Base-by-base conservation (phyloP, 2,113 vertebrate genomes). In the Indicator indicator region DNA sequence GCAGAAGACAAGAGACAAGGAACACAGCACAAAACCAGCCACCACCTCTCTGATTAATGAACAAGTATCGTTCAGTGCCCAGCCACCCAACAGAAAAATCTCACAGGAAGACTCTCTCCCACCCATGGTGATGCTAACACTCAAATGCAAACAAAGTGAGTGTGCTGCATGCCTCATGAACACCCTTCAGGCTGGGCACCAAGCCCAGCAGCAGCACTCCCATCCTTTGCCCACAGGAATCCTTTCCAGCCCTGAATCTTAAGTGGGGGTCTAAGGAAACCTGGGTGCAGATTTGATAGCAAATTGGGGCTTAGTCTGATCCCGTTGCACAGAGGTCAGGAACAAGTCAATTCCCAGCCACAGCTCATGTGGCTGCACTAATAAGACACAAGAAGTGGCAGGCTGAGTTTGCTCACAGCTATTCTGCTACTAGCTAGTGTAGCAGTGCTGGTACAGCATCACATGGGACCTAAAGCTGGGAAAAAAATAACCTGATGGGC, bases 41-140 rank as follows among this genome's bases (percentile, higher is more conserved):
- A 86, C 76, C 86, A 73, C 76, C 84, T 88, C 2, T 2, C 76
- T 91, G 79, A 92, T 90, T 91, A 89, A 87, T 11, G 20, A 94
- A 24, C 26, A 60, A 28, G 50, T 74, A 79, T 81, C 88, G 36
- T 58, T 88, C 42, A 63, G 80, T 42, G 27, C 86, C 88, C 83
- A 81, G 86, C 70, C 73, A 77, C 44, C 46, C 12, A 1, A 77
- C 70, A 88, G 50, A 52, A 92, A 88, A 28, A 52, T 21, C 36
- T 81, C 70, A 9, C 18, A 46, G 50, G 90, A 93, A 88, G 62
- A n/a, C 11, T 58, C 86, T 87, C 52, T 84, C 83, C 54, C 90
- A 88, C 50, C 58, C 44, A 46, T 84, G 54, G 69, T 0, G 1
- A 72, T 63, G 55, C 65, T 50, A 70, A 80, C 1, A 1, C 48